Base-by-base conservation (phyloP, 2,113 vertebrate genomes). In the Tricholaema leucomelas region DNA sequence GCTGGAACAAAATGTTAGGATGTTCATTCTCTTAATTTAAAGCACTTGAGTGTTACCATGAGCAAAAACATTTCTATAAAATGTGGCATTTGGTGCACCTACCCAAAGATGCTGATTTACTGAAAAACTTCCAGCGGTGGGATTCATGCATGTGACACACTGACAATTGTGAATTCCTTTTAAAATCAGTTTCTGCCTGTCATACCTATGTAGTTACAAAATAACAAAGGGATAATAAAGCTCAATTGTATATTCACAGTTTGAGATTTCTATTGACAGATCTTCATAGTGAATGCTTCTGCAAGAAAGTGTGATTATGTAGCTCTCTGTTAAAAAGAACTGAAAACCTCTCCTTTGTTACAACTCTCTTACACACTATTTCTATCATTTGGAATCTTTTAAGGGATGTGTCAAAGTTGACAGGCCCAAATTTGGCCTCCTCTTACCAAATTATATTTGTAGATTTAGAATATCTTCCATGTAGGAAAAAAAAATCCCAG, bases 151-250 rank as follows among this genome's bases (percentile, higher is more conserved):
- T 96, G 98, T 99, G 97, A 98, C 98, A 85, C 96, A 97, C 97
- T 98, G 98, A 97, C 98, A 99, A 97, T 98, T 98, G 96, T 98
- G 98, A 85, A 98, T 98, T 97, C 98, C 99, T 98, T 99, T 99
- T 96, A 99, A 96, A 76, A 97, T 97, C 84, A 98, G 97, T 96
- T 98, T 99, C 96, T 99, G 98, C 96, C 99, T 98, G 98, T 99
- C 99, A 98, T 99, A 99, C 99, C 99, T 99, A 98, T 98, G 97
- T 93, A 98, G 97, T 98, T 98, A 98, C 95, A 97, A 98, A 97
- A 98, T 97, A 97, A 98, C 95, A 98, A 98, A 97, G 89, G 91
- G 95, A 98, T 97, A 98, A 98, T 98, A 98, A 97, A 98, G 95
- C 94, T 92, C 98, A 97, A 98, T 98, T 98, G 97, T 98, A 97